Conservation (phyloP, 2,797 vertebrate species). For the Sarcophilus harrisii region DNA sequence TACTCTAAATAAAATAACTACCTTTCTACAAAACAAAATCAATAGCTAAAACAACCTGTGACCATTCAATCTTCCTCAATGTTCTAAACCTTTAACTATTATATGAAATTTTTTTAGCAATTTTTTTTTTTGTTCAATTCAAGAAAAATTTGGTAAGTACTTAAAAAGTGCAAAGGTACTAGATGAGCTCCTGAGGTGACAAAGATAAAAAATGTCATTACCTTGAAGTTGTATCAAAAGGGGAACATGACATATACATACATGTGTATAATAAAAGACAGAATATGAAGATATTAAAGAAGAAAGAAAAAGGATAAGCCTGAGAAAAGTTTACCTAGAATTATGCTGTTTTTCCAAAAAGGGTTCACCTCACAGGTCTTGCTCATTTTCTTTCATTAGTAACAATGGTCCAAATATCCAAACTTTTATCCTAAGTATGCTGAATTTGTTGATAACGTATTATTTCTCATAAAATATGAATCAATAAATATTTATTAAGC, state of each 20-base stretch:
- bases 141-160: background rate
- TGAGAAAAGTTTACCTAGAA: too few relatives aligned
- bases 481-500: background rate
- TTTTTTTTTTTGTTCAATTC: background rate
- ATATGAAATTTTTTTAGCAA: too few relatives aligned
- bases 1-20: too few relatives aligned
- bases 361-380: too few relatives aligned
- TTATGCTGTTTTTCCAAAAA: too few relatives aligned
- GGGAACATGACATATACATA: too few relatives aligned
- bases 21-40: too few relatives aligned
- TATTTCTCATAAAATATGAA: background rate
- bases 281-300: too few relatives aligned
- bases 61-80: background rate
- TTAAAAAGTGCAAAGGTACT: background rate
- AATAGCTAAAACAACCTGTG: background rate
- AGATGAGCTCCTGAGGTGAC: background rate
- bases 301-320: too few relatives aligned
- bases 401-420: too few relatives aligned
- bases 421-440: background rate
- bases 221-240: background rate
- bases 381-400: too few relatives aligned
- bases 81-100: background rate
- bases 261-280: too few relatives aligned
- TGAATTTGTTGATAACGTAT: background rate
- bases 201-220: slow-evolving; percentile 12